These are phyloP conservation scores for Panorpa germanica DNA, from an alignment of 2,888 invertebrate species.

Conservation along the genomic window DNA sequence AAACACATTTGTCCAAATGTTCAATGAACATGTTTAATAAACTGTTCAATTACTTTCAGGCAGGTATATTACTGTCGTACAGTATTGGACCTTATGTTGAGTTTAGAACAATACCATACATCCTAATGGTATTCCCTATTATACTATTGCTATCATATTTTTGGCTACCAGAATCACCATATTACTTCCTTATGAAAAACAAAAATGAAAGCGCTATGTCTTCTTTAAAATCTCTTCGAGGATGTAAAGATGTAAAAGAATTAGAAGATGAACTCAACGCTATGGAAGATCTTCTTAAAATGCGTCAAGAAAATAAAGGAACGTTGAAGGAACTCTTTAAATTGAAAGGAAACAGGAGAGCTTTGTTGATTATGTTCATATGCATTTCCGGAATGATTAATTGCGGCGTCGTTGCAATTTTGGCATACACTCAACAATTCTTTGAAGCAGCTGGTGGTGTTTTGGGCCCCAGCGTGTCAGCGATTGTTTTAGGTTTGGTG, in stretches of 20 bases:
- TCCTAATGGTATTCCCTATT: slow-evolving; percentile 33
- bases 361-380: slow-evolving; percentile 34
- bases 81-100: slow-evolving; percentile 36
- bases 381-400: slow-evolving; percentile 42
- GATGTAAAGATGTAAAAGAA: slow-evolving; percentile 29
- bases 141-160: slow-evolving; percentile 33
- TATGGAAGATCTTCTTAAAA: slow-evolving; percentile 32
- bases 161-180: slow-evolving; percentile 47
- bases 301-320: slow-evolving; percentile 30
- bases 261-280: slow-evolving; percentile 32
- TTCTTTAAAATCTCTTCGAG: slow-evolving; percentile 34
- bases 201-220: slow-evolving; percentile 30
- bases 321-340: slow-evolving; percentile 29
- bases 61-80: slow-evolving; percentile 38
- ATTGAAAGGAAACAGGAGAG: slow-evolving; percentile 30
- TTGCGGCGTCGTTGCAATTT: slow-evolving; percentile 36
- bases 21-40: too few species aligned
- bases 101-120: slow-evolving; percentile 32
- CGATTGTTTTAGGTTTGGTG: slow-evolving; percentile 31
- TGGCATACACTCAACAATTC: slow-evolving; percentile 38
- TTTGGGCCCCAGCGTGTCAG: slow-evolving; percentile 27
- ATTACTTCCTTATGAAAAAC: slow-evolving; percentile 30
- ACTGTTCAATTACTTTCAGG: too few species aligned
- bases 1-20: too few species aligned
- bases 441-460: slow-evolving; percentile 32